Evolutionary conservation across 2,797 vertebrate genomes (phyloP), one percentile per base, ranked within the genome.

Genomic region (Cygnus olor): DNA sequence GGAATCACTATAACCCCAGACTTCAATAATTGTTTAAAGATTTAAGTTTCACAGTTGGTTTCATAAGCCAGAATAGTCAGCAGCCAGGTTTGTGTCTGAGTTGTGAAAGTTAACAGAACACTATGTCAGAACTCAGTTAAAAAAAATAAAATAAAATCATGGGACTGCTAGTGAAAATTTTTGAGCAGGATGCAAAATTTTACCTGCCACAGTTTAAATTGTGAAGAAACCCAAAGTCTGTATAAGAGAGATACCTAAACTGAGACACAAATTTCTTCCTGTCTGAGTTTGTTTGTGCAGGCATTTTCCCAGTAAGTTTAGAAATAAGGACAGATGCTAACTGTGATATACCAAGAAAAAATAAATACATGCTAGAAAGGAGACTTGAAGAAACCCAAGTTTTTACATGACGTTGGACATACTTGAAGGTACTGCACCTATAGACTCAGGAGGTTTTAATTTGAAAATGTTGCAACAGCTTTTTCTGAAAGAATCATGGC

Each of bases 21-120:
- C 54, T 94, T 97, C 94, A 68, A 49, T 80, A 96, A 94, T 65
- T 94, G 60, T 93, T 96, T 96, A 96, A 97, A 97, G 85, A 93
- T 94, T 95, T 90, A 73, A 92, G 56, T 82, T 96, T 97, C 88
- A 88, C 80, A 82, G 51, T 80, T 90, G n/a, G 15, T 94, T 96
- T 95, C 84, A 53, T 86, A 80, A 94, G 85, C 49, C 90, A 96
- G 92, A 92, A 71, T 36, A 88, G 28, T 94, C 81, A 77, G 80
- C 21, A 4, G 81, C 90, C 85, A 95, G 90, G 65, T 92, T 94
- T 95, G 72, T 57, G 85, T 80, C 80, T 94, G 49, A 70, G 60
- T 47, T 91, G 63, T 94, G 91, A 95, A 96, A 93, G 88, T 95
- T 94, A 96, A 78, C 68, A 96, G 94, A 86, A 85, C 87, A 74